A percentile compares a stretch with the other conserved stretches of the same genome.
phyloP scores from a whole-genome alignment of 2,113 vertebrate genomes.

The Cryptoleucopteryx plumbea region DNA sequence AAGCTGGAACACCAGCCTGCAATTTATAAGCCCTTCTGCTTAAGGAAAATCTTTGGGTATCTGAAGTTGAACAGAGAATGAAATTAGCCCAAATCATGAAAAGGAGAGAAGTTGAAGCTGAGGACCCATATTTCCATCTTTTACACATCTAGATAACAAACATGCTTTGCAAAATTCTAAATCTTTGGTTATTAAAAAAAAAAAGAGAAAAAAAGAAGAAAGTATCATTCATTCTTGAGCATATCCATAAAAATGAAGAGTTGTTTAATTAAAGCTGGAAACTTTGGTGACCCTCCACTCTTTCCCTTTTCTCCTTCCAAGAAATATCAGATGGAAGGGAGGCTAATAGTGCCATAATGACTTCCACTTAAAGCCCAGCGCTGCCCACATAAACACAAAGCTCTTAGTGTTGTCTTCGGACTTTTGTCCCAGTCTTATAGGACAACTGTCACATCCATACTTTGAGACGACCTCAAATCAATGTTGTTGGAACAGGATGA shows the following conservation, averaged over 20 bases:
- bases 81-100: not conserved
- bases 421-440: not conserved
- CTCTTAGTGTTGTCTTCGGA: not conserved
- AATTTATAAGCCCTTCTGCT: not conserved
- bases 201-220: not conserved
- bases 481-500: not conserved
- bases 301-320: not conserved
- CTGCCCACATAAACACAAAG: not conserved
- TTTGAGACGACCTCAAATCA: not conserved
- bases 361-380: not conserved
- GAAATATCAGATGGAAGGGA: not conserved
- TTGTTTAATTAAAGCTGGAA: not conserved
- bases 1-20: not conserved
- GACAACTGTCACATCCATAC: not conserved
- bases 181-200: not conserved
- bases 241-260: not conserved
- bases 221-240: not conserved
- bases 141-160: not conserved
- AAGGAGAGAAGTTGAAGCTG: not conserved
- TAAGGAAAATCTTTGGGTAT: not conserved
- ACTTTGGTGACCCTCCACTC: not conserved
- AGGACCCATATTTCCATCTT: not conserved
- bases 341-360: accelerated
- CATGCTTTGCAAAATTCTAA: not conserved
- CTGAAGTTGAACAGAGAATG: not conserved